Evolutionary conservation across 2,888 invertebrate genomes (phyloP), one percentile per base, ranked within the genome.

Genomic region (Drosophila conformis): DNA sequence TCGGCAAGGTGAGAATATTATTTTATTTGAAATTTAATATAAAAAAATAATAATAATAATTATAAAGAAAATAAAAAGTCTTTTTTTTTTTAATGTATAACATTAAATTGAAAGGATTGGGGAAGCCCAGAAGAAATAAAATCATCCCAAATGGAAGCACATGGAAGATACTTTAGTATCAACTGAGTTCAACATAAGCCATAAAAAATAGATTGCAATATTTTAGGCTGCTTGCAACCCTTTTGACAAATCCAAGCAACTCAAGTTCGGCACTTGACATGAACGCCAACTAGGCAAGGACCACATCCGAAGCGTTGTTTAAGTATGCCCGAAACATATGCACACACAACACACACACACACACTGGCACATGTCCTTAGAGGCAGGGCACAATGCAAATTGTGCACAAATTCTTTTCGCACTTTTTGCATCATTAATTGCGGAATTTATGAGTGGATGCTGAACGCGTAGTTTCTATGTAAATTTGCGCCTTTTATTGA

Each of bases 391-490:
- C 84, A 89, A 82, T 75, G 83, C 85, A 74, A 87, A 87, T 79
- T 82, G 69, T 73, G 57, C 74, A 75, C 71, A 73, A 81, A 87
- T 91, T 89, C 87, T 90, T 91, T 87, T 86, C 82, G 83, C 88
- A 87, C 84, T 92, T 91, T 90, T 92, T 93, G 91, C 88, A 81
- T 87, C 93, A 93, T 93, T 93, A 93, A 92, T 90, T 92, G 85
- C 65, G 82, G 87, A 90, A 93, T 93, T 93, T 93, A 93, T 89
- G 92, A 89, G 84, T 69, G 71, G 53, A 69, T 60, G 40, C 64
- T 61, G 49, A n/a, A 53, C 69, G 71, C 69, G 66, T 70, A 79
- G 69, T 87, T 85, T 85, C 90, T 85, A 85, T 85, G 84, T 79
- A 89, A 85, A 85, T 89, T 79, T 85, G 79, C 59, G 80, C 86